Percentiles rank a stretch among this genome's conserved stretches.
Evolutionary conservation across 2,888 invertebrate species (phyloP).

Genomic region (Schrankia costaestrigalis): DNA sequence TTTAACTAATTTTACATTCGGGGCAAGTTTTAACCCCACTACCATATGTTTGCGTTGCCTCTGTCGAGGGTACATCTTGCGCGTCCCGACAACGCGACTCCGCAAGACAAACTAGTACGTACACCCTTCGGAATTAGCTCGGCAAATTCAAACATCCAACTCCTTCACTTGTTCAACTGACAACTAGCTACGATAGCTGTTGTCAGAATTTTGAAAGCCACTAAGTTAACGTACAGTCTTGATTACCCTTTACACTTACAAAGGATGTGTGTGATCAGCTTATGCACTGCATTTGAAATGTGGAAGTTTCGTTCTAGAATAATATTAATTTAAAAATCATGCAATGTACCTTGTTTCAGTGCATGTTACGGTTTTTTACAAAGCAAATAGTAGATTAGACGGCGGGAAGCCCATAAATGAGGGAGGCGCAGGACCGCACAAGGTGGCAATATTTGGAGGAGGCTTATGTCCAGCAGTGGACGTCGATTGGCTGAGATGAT

Average conservation of each 20-base stretch:
- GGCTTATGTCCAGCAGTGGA: too few relatives aligned
- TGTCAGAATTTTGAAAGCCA: slow-evolving; percentile 30
- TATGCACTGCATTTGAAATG: too few relatives aligned
- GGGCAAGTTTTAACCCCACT: slow-evolving; percentile 67
- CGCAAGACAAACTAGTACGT: slow-evolving; percentile 33
- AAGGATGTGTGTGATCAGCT: too few relatives aligned
- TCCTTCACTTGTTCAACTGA: slow-evolving; percentile 31
- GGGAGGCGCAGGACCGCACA: too few relatives aligned
- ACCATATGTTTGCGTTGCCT: slow-evolving; percentile 62
- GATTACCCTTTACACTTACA: slow-evolving; percentile 22
- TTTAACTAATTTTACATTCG: slow-evolving; percentile 73
- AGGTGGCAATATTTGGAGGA: too few relatives aligned
- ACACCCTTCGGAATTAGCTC: slow-evolving; percentile 54
- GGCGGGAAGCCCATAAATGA: too few relatives aligned
- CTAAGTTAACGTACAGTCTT: slow-evolving; percentile 25
- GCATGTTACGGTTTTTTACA: too few relatives aligned
- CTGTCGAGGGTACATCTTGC: slow-evolving; percentile 39
- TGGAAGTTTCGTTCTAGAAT: too few relatives aligned
- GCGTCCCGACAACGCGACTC: slow-evolving; percentile 34
- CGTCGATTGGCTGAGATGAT: too few relatives aligned
- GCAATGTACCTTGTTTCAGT: too few relatives aligned
- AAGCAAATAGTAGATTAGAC: too few relatives aligned
- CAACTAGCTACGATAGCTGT: slow-evolving; percentile 30
- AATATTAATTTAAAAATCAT: too few relatives aligned
- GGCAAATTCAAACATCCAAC: slow-evolving; percentile 54